Conservation (phyloP, 1,140 invertebrate species). For the Megathymus violae region DNA sequence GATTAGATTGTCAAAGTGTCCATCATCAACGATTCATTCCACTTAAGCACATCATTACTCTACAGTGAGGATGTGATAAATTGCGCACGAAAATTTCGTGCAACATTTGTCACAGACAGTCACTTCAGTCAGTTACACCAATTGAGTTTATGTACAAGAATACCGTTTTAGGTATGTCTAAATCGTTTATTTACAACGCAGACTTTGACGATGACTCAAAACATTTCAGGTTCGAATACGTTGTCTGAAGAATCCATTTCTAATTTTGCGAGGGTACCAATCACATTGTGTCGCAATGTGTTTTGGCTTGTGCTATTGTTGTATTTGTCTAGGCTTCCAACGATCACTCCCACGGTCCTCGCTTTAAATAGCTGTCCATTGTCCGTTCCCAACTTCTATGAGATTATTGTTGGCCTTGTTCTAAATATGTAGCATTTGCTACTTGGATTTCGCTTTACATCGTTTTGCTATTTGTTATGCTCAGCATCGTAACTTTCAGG, state of each 20-base stretch:
- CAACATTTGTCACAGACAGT: conserved; percentile 50
- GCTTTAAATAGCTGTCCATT: conserved; percentile 61
- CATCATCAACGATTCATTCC: conserved; percentile 27
- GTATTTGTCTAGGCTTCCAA: conserved; percentile 55
- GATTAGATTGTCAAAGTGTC: conserved; percentile 13
- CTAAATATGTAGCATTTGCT: conserved; percentile 54
- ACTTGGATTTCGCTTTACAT: conserved; percentile 28
- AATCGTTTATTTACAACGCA: conserved; percentile 44
- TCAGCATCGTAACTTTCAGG: conserved; percentile 6
- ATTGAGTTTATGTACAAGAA: conserved; percentile 52
- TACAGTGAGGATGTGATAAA: conserved; percentile 33
- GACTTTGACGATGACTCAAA: conserved; percentile 26
- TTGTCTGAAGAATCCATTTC: conserved; percentile 30
- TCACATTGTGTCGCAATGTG: conserved; percentile 41
- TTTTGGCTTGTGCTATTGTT: conserved; percentile 55
- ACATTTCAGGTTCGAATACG: conserved; percentile 32
- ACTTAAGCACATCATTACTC: conserved; percentile 30
- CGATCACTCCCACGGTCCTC: conserved; percentile 70
- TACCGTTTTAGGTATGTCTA: conserved; percentile 49
- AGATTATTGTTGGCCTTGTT: conserved; percentile 77
- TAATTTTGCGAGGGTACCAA: conserved; percentile 23
- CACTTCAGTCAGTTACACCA: conserved; percentile 43
- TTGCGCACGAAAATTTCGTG: conserved; percentile 34
- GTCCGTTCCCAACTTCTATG: conserved; percentile 61
- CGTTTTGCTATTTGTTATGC: conserved; percentile 18